Evolutionary conservation across 2,888 invertebrate genomes (phyloP).

Genomic region (Daptonema setosum): DNA sequence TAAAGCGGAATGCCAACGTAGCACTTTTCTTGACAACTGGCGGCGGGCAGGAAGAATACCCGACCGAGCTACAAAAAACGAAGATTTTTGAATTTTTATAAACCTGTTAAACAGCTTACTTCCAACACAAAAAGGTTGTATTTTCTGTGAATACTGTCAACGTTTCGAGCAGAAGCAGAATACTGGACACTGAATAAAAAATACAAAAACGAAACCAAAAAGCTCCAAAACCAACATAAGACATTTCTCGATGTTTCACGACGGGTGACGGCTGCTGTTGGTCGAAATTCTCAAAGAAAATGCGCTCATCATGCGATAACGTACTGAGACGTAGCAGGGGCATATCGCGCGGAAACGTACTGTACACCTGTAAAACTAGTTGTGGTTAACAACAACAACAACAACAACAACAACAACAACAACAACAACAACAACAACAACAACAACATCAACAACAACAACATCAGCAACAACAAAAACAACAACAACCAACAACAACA

Average conservation of each 20-base stretch:
- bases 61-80: slow-evolving; percentile 34
- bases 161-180: too few species aligned
- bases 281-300: slow-evolving; percentile 35
- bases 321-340: slow-evolving; percentile 45
- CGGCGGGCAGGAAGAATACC: slow-evolving; percentile 47
- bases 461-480: neutral
- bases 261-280: slow-evolving; percentile 14
- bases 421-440: neutral
- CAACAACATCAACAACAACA: neutral
- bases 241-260: slow-evolving; percentile 20
- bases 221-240: slow-evolving; percentile 13
- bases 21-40: slow-evolving; percentile 48
- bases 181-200: too few species aligned
- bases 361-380: slow-evolving; percentile 42
- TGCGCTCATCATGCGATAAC: slow-evolving; percentile 42
- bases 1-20: slow-evolving; percentile 51
- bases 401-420: neutral
- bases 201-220: too few species aligned
- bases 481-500: neutral
- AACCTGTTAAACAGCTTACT: too few species aligned
- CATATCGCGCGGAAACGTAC: slow-evolving; percentile 37
- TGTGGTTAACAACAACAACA: slow-evolving; percentile 17
- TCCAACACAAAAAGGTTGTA: too few species aligned
- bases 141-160: too few species aligned
- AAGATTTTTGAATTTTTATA: neutral